These are phyloP conservation scores for Microtus ochrogaster DNA, from an alignment of 2,113 vertebrate genomes.

Conservation along the genomic window DNA sequence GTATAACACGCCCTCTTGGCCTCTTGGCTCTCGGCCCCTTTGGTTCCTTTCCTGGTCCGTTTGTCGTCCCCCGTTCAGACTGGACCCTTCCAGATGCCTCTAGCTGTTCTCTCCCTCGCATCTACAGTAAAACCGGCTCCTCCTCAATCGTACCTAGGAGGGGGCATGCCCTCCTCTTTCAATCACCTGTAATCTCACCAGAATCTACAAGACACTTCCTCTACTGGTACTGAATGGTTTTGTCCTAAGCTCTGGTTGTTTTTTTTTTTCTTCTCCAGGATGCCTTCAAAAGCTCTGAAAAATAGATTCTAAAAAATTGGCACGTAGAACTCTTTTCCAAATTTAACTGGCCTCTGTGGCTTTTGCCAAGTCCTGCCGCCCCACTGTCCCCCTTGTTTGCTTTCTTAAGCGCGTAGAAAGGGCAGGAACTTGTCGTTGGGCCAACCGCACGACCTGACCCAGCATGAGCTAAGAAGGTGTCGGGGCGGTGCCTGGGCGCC, in stretches of 20 bases:
- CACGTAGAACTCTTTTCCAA: conserved; percentile 10
- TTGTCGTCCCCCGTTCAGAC: not conserved
- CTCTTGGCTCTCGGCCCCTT: not conserved
- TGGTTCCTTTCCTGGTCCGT: not conserved
- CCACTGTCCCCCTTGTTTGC: not conserved
- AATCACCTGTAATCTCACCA: not conserved
- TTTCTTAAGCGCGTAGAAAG: not conserved
- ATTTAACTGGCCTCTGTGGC: not conserved
- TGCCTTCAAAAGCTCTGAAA: not conserved
- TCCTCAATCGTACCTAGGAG: not conserved
- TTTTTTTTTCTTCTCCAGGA: not conserved
- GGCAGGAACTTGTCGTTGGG: not conserved
- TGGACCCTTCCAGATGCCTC: not conserved
- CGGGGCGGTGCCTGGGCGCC: too few species aligned
- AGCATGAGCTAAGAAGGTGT: not conserved
- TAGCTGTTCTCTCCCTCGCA: not conserved
- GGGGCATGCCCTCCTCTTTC: not conserved
- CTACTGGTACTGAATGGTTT: not conserved
- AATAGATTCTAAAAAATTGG: not conserved
- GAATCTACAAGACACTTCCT: not conserved
- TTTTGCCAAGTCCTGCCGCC: not conserved
- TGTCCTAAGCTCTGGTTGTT: not conserved
- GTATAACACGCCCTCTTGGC: too few species aligned
- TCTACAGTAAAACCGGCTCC: not conserved
- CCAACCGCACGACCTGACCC: not conserved